Base-by-base conservation (phyloP, 2,113 vertebrate species). In the Datnioides undecimradiatus region DNA sequence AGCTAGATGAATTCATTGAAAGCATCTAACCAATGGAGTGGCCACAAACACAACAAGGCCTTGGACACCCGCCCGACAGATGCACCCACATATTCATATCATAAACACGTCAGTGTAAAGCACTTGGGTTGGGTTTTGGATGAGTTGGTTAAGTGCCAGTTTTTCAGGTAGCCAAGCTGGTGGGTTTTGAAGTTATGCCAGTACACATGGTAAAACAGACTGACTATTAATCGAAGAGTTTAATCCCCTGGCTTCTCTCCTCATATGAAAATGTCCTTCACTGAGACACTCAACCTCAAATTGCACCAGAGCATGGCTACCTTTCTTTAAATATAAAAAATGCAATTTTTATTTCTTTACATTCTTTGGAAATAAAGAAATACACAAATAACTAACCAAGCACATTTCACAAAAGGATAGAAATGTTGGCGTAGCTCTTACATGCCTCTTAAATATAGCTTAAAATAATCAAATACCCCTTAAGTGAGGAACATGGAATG, bases 11-110 rank as follows among this genome's bases (percentile, higher is more conserved):
- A 65, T 66, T 59, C 11, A 70, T 55, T 58, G 46, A 69, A 58
- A 82, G 79, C 81, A 70, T 51, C 33, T 23, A 13, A 49, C 33
- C n/a, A 34, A 33, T 63, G 60, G n/a, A 57, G 31, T 45, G 60
- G 38, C 68, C 70, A 65, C 12, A 68, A 75, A 72, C 29, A 54
- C 25, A 11, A 19, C 49, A 68, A 71, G 72, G 57, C 70, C 69
- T 33, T 19, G 74, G 80, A 62, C 36, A 27, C 17, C 43, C 0
- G 52, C 21, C 77, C 5, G 16, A 43, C 75, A 36, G 48, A 65
- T 60, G 55, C 75, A 65, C 29, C 72, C 54, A 36, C 51, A 40
- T 23, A 76, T 73, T 78, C 52, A 29, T 34, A 41, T 62, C 31
- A 71, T 64, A n/a, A 83, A 68, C 73, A 31, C 25, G 45, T 51